phyloP scores from a whole-genome alignment of 30 jellyfish, hydroid and myxozoan species.

The Mastigias papua region DNA sequence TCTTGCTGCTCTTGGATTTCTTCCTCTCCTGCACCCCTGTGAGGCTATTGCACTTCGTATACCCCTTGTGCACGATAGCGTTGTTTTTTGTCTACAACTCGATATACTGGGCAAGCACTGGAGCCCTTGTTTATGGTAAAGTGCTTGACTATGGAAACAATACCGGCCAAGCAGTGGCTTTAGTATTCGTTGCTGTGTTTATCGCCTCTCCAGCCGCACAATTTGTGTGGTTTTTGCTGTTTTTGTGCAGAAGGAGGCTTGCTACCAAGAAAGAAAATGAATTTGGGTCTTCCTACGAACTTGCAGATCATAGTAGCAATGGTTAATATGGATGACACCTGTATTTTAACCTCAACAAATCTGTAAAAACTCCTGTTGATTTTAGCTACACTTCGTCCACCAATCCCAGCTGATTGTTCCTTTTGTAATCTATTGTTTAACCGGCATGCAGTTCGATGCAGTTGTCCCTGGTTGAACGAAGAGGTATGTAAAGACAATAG shows the following conservation, averaged over 20 bases:
- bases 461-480: no score
- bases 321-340: no score
- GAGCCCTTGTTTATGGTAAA: slow-evolving; percentile 52
- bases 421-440: no score
- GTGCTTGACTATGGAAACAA: slow-evolving; percentile 60
- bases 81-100: slow-evolving; percentile 51
- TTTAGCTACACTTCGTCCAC: no score
- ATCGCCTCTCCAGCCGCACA: slow-evolving; percentile 49
- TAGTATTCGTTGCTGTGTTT: slow-evolving; percentile 51
- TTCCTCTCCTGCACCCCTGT: slow-evolving; percentile 63
- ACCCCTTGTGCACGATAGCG: slow-evolving; percentile 54
- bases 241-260: slow-evolving; percentile 23
- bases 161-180: slow-evolving; percentile 67
- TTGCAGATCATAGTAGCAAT: background rate
- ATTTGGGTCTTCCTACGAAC: slow-evolving; percentile 2
- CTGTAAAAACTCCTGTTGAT: no score
- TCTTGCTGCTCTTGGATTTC: slow-evolving; percentile 67
- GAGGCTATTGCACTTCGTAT: slow-evolving; percentile 76
- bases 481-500: no score
- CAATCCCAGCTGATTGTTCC: no score
- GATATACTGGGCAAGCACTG: slow-evolving; percentile 70
- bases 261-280: background rate
- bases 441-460: no score
- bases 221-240: slow-evolving; percentile 37
- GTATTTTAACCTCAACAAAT: no score